Evolutionary conservation across 2,888 invertebrate genomes (phyloP).

Genomic region (Scaptomyza polygonia): DNA sequence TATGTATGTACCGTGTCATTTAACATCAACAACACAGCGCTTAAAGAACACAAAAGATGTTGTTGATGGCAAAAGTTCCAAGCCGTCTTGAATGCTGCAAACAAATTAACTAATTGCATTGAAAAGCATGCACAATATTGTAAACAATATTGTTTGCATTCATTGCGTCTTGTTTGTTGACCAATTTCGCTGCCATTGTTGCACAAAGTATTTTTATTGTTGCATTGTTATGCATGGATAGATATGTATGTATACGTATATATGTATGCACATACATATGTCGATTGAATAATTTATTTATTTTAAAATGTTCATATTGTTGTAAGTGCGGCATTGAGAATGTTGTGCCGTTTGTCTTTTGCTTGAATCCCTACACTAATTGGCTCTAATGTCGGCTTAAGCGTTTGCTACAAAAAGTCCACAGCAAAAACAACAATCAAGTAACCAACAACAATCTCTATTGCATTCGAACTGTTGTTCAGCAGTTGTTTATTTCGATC

Average conservation of each 20-base stretch:
- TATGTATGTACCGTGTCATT: too few relatives aligned
- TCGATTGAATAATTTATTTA: background rate
- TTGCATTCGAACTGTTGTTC: conserved; percentile 1
- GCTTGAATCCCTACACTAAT: conserved; percentile 45
- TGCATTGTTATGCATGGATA: background rate
- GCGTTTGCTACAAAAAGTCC: conserved; percentile 7
- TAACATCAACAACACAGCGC: too few relatives aligned
- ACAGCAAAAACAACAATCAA: background rate
- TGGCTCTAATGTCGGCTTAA: conserved; percentile 56
- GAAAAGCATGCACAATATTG: background rate
- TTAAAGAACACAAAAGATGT: too few relatives aligned
- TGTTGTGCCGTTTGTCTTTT: background rate
- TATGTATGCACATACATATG: too few relatives aligned
- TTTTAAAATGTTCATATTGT: too few relatives aligned
- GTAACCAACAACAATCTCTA: background rate
- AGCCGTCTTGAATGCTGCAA: background rate
- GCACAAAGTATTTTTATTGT: background rate
- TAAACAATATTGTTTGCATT: background rate
- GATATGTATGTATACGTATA: background rate
- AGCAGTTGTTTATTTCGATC: background rate
- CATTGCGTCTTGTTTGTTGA: background rate
- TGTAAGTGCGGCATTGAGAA: background rate
- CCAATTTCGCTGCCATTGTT: background rate
- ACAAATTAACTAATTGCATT: background rate
- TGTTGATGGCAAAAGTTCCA: too few relatives aligned